Percentiles rank a stretch among this genome's conserved stretches.
Evolutionary conservation across 2,888 invertebrate genomes (phyloP).

Genomic region (Lacanobia oleracea): DNA sequence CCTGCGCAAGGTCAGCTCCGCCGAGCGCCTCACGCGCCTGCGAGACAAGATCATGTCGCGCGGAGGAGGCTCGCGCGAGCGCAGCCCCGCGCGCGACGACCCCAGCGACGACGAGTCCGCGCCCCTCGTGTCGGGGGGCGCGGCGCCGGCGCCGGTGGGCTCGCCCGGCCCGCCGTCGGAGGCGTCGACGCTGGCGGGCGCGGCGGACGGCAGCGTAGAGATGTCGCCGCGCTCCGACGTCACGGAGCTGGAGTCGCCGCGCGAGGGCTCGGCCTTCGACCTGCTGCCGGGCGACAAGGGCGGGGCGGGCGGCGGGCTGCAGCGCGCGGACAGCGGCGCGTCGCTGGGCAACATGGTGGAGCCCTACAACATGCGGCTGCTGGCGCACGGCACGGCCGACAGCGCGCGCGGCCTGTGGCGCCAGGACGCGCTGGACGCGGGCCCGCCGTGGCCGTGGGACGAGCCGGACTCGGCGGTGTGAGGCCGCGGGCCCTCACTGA

Average conservation of each 20-base stretch:
- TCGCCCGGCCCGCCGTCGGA: constrained; percentile 65
- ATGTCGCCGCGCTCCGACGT: constrained; percentile 85
- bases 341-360: constrained; percentile 84
- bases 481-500: constrained; percentile 45
- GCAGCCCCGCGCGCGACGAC: constrained; percentile 80
- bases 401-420: constrained; percentile 84
- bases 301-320: constrained; percentile 67
- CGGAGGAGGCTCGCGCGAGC: constrained; percentile 81
- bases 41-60: constrained; percentile 83
- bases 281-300: constrained; percentile 78
- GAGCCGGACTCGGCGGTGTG: constrained; percentile 88
- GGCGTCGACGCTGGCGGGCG: constrained; percentile 71
- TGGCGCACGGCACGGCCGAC: constrained; percentile 80
- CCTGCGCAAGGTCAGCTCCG: constrained; percentile 83
- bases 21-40: constrained; percentile 82
- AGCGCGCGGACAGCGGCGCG: constrained; percentile 75
- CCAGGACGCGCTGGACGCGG: constrained; percentile 87
- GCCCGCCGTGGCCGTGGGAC: constrained; percentile 88
- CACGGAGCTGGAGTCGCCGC: constrained; percentile 84
- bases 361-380: constrained; percentile 86
- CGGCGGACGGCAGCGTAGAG: constrained; percentile 73
- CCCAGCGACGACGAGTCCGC: constrained; percentile 93
- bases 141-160: constrained; percentile 38
- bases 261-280: constrained; percentile 74
- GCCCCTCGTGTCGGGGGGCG: constrained; percentile 89